Conservation (phyloP, 2,113 vertebrate species). For the Mus pahari region DNA sequence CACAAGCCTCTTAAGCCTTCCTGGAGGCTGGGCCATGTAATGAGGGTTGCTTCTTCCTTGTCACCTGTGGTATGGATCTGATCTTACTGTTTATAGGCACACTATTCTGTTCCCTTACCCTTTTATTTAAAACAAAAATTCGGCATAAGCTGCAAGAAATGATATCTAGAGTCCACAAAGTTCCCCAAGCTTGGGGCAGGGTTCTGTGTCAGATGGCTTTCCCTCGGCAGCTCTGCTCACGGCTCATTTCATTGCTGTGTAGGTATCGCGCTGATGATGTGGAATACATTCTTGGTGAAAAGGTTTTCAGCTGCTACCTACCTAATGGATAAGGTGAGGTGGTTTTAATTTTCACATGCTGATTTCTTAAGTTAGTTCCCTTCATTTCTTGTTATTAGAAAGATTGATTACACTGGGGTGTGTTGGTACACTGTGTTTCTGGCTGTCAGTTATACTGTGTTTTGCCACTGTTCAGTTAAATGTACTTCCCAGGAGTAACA, state of each 20-base stretch:
- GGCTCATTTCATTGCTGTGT: background rate
- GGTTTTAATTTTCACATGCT: background rate
- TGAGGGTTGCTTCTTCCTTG: background rate
- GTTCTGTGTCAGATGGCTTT: background rate
- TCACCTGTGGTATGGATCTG: background rate
- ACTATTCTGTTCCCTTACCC: background rate
- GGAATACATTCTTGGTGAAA: conserved; percentile 97
- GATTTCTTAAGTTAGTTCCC: background rate
- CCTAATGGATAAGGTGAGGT: conserved; percentile 95
- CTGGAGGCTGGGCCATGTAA: background rate
- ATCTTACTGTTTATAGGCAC: background rate
- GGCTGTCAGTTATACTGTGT: background rate
- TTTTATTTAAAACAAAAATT: background rate
- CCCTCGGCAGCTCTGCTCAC: background rate
- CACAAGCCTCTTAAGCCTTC: background rate
- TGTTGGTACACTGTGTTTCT: background rate
- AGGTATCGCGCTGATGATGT: conserved; percentile 98
- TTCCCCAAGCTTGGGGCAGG: background rate
- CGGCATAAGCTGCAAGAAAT: background rate
- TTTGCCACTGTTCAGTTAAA: background rate
- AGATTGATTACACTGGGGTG: background rate
- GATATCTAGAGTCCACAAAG: too few relatives aligned
- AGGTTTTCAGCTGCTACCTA: conserved; percentile 95
- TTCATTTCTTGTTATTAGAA: background rate
- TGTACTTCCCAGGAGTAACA: background rate